A percentile compares a stretch with the other conserved stretches of the same genome.
Conservation (phyloP, 2,113 vertebrate species). For the Poecile atricapillus region DNA sequence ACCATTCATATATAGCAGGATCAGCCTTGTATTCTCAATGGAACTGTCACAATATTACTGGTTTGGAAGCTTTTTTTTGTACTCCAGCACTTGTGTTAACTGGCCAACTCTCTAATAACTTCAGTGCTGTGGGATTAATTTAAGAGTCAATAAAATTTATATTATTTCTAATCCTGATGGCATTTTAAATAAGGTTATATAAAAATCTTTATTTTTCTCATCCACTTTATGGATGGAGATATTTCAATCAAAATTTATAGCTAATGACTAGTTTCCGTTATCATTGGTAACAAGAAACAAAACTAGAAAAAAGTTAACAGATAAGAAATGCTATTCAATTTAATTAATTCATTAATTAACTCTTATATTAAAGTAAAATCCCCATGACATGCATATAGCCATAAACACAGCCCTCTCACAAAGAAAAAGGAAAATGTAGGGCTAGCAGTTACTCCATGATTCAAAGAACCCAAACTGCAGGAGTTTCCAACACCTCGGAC, state of each 20-base stretch:
- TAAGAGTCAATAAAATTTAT: neutral
- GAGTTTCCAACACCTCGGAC: neutral
- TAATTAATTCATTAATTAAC: neutral
- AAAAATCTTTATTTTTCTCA: neutral
- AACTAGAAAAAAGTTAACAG: neutral
- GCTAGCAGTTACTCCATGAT: neutral
- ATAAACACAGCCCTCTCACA: neutral
- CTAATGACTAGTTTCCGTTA: neutral
- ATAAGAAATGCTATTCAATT: neutral
- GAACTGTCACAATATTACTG: neutral
- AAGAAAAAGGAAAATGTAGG: neutral
- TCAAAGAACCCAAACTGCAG: neutral
- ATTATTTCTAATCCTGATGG: neutral
- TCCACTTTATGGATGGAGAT: neutral
- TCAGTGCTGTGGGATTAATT: neutral
- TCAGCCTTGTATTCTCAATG: neutral
- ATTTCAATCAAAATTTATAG: neutral
- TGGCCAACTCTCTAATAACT: neutral
- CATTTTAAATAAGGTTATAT: neutral
- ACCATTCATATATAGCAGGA: no score
- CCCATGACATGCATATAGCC: neutral
- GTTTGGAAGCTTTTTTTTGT: neutral
- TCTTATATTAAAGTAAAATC: neutral
- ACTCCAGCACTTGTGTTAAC: neutral
- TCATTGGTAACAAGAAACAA: neutral